Evolutionary conservation across 2,113 vertebrate species (phyloP).

Genomic region (Podarcis raffonei): DNA sequence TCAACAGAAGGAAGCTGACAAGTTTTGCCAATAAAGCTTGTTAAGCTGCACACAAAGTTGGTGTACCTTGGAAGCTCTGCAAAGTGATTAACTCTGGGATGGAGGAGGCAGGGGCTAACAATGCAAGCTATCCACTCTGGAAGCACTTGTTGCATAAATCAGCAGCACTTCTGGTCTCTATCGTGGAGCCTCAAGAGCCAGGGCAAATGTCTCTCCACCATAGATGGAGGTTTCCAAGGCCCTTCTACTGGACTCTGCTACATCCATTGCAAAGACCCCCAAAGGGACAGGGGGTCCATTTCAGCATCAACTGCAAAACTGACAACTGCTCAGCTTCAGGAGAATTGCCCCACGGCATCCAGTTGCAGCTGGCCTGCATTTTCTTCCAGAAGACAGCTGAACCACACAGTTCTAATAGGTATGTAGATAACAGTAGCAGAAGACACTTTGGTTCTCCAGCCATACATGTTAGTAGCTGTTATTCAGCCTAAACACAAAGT

Average conservation of each 20-base stretch:
- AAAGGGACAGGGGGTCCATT: not conserved
- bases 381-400: not conserved
- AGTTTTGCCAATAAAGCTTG: constrained; percentile 60
- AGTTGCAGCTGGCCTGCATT: not conserved
- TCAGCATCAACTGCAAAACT: not conserved
- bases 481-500: not conserved
- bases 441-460: not conserved
- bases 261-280: not conserved
- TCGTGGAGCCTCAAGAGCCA: not conserved
- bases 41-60: constrained; percentile 62
- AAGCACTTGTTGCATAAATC: not conserved
- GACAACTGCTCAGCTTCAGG: not conserved
- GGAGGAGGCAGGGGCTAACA: constrained; percentile 61
- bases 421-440: not conserved
- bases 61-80: constrained; percentile 62
- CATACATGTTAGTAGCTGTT: not conserved
- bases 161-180: not conserved
- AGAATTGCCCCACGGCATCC: too few relatives aligned
- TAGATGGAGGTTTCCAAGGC: not conserved
- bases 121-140: constrained; percentile 44
- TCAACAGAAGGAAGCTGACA: constrained; percentile 19
- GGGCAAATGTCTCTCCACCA: not conserved
- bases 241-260: not conserved
- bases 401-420: not conserved
- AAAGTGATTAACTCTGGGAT: constrained; percentile 56